phyloP scores from a whole-genome alignment of 2,888 invertebrate species.

The Coenonympha arcania region DNA sequence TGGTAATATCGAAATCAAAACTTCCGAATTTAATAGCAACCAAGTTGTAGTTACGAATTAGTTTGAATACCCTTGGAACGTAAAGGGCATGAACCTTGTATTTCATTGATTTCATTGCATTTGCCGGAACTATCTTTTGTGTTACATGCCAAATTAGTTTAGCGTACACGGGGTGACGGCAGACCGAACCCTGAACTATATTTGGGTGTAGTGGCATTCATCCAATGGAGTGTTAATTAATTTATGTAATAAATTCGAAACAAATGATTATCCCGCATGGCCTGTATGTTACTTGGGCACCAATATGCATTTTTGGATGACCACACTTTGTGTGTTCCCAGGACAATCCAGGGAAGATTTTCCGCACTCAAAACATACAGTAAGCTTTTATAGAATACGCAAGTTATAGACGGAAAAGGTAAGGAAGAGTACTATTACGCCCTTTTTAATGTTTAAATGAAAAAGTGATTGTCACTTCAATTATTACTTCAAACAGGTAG shows the following conservation, averaged over 20 bases:
- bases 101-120: conserved; percentile 1
- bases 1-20: too few species aligned
- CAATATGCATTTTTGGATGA: not conserved
- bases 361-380: too few species aligned
- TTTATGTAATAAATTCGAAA: conserved; percentile 45
- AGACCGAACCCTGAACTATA: conserved; percentile 13
- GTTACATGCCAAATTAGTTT: conserved; percentile 4
- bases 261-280: conserved; percentile 14
- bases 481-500: too few species aligned
- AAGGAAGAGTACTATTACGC: too few species aligned
- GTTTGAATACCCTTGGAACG: too few species aligned
- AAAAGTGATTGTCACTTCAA: too few species aligned
- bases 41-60: too few species aligned
- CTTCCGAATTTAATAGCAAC: too few species aligned
- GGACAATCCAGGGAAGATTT: too few species aligned
- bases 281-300: conserved; percentile 19
- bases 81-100: not conserved
- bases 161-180: not conserved
- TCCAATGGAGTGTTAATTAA: conserved; percentile 46
- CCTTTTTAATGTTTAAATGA: too few species aligned
- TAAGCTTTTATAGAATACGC: too few species aligned
- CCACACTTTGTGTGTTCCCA: not conserved
- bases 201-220: conserved; percentile 38
- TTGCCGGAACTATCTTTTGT: conserved; percentile 2
- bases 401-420: too few species aligned